Evolutionary conservation across 2,797 vertebrate species (phyloP), one percentile per base, ranked within the genome.

Genomic region (Gephyroberyx darwinii): DNA sequence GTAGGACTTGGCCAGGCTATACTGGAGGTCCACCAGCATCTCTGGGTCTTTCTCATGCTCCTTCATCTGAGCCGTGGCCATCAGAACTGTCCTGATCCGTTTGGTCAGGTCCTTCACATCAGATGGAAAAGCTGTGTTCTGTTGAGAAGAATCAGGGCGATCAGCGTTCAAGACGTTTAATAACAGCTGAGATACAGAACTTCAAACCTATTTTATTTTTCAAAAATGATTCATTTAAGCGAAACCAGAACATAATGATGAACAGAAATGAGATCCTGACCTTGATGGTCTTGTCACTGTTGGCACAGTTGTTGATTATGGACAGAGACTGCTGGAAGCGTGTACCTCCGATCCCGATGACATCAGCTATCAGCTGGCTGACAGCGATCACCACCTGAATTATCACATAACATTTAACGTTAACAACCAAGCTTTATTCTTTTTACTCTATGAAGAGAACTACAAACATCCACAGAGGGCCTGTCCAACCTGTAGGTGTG

Each of bases 61-160:
- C 90, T 99, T 99, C 98, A 99, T 99, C 90, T 99, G 98, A 66
- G 97, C 97, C 0, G 98, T 99, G 80, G 98, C 98, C 98, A 99
- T 99, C 81, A 99, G 88, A 0, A 99, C 98, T 0, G 98, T 99
- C 45, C 97, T 93, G 83, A 99, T 99, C 35, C 97, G 94, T 74
- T 99, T 99, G 37, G 97, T 99, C 83, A 99, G 89, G 90, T 99
- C 98, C 82, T 99, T 99, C 39, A 99, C 97, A 0, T 99, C 97
- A 0, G 96, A 97, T 0, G 98, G 96, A 87, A 99, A 99, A 0
- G 95, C 96, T 2, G 97, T 99, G 87, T 96, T 95, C 98, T 99
- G 79, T 61, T 48, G 62, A 85, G 70, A 22, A 63, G 3, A 37
- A 62, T 62, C 0, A 43, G 6, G 80, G 58, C 16, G 13, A 37